Percentiles rank a stretch among this genome's conserved stretches.
phyloP scores from a whole-genome alignment of 2,888 invertebrate species.

The Gasteruption jaculator region DNA sequence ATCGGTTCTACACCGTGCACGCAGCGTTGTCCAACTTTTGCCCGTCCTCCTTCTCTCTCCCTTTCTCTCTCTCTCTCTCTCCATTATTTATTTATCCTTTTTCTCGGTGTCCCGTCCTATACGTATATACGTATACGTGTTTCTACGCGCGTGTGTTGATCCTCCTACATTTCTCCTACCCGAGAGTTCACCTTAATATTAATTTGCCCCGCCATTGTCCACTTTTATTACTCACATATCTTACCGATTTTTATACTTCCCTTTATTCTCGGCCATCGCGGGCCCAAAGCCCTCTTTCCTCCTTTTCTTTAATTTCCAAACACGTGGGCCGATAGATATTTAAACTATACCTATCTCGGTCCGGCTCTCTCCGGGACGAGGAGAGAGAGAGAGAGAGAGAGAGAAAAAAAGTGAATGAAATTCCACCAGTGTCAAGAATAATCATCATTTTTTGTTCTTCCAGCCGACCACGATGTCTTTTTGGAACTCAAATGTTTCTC shows the following conservation, averaged over 20 bases:
- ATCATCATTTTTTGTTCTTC: too few species aligned
- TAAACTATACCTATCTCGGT: not conserved
- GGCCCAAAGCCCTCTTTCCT: conserved; percentile 8
- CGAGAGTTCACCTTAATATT: conserved; percentile 41
- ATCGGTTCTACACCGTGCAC: too few species aligned
- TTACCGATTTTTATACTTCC: conserved; percentile 39
- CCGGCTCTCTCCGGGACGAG: not conserved
- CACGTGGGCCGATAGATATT: conserved; percentile 3
- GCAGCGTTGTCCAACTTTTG: too few species aligned
- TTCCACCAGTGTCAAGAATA: too few species aligned
- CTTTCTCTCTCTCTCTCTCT: conserved; percentile 12
- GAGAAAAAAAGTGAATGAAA: conserved; percentile 7
- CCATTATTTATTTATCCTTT: conserved; percentile 18
- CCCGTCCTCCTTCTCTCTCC: conserved; percentile 8
- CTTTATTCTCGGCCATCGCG: conserved; percentile 18
- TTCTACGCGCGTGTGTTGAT: conserved; percentile 8
- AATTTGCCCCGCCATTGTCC: conserved; percentile 48
- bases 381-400: conserved; percentile 2
- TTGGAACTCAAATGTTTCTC: too few species aligned
- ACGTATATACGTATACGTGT: conserved; percentile 16
- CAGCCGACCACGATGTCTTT: too few species aligned
- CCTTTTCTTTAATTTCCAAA: not conserved
- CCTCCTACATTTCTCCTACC: too few species aligned
- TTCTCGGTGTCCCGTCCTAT: conserved; percentile 18
- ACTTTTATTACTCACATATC: conserved; percentile 48